Evolutionary conservation across 1,140 invertebrate species (phyloP), one percentile per base, ranked within the genome.

Genomic region (Stegodyphus dumicola): DNA sequence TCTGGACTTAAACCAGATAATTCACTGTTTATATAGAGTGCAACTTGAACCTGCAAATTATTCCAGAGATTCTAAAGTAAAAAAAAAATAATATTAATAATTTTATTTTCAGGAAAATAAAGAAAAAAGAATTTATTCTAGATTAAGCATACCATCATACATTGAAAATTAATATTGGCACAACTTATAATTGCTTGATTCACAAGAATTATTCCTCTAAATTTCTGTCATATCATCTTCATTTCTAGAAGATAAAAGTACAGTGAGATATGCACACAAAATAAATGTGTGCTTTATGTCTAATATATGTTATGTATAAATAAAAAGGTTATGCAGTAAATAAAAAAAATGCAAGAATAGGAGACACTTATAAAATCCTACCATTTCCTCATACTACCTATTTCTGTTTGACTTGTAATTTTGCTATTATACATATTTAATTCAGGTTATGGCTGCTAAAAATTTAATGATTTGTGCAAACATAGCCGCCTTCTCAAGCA

Each of bases 191-290:
- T 97, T 52, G 96, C 94, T 91, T 98, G 95, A 91, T 99, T 99
- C 33, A 99, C 94, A 73, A 99, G 94, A 74, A 99, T 93, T 71
- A 99, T 99, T 92, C 99, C 97, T 6, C 95, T 96, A 84, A 99
- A 92, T 91, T 98, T 99, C 94, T 99, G 98, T 99, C 7, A 99
- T 91, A 90, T 99, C 97, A 92, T 99, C 98, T 92, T 99, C 99
- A 90, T 97, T 99, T n/a, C 95, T 96, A 91, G 89, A 87, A 88
- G 33, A 33, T 33, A 33, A 33, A 33, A 33, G 3, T 33, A 33
- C 33, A 33, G 3, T 33, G 33, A 33, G 33, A 33, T 17, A 64
- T n/a, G 60, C n/a, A 64, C 10, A 11, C 60, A 10, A 10, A 64
- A n/a, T 64, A 33, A 33, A 33, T 33, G 33, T 33, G 1, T 33